Evolutionary conservation across 2,888 invertebrate genomes (phyloP).

Genomic region (Pomacea canaliculata): DNA sequence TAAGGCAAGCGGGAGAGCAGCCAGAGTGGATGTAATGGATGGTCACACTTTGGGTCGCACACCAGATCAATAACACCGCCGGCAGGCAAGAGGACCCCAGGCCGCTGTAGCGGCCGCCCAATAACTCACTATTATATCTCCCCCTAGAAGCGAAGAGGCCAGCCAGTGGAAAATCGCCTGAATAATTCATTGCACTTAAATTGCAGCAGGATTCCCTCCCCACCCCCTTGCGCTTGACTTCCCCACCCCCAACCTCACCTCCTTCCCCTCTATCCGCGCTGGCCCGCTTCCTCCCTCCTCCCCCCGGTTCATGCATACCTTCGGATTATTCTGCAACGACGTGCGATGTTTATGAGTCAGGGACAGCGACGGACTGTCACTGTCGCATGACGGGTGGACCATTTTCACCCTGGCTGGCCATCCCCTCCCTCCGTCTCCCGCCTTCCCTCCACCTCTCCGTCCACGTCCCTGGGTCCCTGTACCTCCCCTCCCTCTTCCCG

Average conservation of each 20-base stretch:
- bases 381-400: neutral
- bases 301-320: constrained; percentile 6
- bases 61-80: neutral
- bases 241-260: neutral
- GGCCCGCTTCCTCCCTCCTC: neutral
- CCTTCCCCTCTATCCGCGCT: neutral
- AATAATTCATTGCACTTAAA: constrained; percentile 19
- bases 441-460: neutral
- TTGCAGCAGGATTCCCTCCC: constrained; percentile 1
- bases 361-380: neutral
- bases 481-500: neutral
- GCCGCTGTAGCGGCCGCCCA: neutral
- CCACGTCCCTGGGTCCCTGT: neutral
- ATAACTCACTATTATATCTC: neutral
- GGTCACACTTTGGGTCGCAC: constrained; percentile 16
- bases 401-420: no score
- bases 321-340: constrained; percentile 12
- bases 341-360: constrained; percentile 10
- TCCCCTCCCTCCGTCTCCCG: neutral
- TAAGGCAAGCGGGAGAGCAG: neutral
- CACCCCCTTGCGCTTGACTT: no score
- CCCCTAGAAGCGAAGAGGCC: neutral
- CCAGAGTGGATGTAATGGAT: constrained; percentile 24
- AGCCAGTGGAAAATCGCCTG: constrained; percentile 14
- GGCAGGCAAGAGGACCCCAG: neutral